A percentile compares a stretch with the other conserved stretches of the same genome.
Conservation (phyloP, 2,797 vertebrate genomes). For the Alectoris magna region DNA sequence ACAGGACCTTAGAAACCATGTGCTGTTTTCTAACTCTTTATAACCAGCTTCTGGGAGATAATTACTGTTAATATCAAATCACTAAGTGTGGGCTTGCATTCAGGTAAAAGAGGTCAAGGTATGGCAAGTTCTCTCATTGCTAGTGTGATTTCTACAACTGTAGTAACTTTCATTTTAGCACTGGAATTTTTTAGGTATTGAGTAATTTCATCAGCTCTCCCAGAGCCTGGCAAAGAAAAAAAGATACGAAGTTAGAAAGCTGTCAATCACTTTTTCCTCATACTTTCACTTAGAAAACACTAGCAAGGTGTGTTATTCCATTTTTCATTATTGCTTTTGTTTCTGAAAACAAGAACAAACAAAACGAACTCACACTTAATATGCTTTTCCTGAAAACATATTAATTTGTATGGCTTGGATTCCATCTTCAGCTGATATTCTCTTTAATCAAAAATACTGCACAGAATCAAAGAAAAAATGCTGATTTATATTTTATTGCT, state of each 20-base stretch:
- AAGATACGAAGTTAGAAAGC: background rate
- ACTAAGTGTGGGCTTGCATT: background rate
- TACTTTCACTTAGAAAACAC: background rate
- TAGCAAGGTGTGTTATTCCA: background rate
- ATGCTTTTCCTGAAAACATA: conserved; percentile 38
- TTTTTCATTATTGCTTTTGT: background rate
- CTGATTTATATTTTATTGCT: conserved; percentile 69
- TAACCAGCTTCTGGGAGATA: background rate
- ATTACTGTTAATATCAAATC: background rate
- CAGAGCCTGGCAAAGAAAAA: background rate
- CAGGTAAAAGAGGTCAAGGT: background rate
- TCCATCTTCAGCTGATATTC: conserved; percentile 69
- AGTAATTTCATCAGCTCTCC: background rate
- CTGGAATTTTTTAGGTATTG: background rate
- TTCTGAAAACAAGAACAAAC: background rate
- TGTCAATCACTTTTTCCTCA: background rate
- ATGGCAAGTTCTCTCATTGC: background rate
- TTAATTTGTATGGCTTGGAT: conserved; percentile 58
- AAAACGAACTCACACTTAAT: background rate
- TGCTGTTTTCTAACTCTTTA: background rate
- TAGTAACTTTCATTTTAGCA: background rate
- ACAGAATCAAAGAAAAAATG: conserved; percentile 66
- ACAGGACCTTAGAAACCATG: background rate
- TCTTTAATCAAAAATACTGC: conserved; percentile 71
- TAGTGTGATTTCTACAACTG: background rate